Evolutionary conservation across 2,797 vertebrate genomes (phyloP).

Genomic region (Cuculus canorus): DNA sequence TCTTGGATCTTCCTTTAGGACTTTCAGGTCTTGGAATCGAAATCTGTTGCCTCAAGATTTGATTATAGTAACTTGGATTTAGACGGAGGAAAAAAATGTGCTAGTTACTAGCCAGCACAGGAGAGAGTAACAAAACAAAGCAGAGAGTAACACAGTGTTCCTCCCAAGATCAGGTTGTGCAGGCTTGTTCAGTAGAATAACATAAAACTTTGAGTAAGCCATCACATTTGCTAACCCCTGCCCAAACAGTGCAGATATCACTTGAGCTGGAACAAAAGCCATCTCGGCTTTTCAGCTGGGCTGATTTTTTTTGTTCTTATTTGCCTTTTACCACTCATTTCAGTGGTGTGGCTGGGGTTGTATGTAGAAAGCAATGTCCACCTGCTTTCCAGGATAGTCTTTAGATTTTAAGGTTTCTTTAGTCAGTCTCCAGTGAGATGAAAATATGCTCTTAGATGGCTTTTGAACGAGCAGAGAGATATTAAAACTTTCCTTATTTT

Average conservation of each 20-base stretch:
- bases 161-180: not conserved
- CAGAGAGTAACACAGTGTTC: rapidly evolving
- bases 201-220: too few relatives aligned
- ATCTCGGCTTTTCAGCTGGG: not conserved
- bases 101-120: not conserved
- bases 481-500: not conserved
- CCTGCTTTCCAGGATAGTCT: not conserved
- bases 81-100: not conserved
- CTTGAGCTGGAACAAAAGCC: rapidly evolving
- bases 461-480: not conserved
- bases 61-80: not conserved
- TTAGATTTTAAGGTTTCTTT: not conserved
- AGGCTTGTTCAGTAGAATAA: rapidly evolving
- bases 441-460: not conserved
- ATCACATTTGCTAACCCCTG: rapidly evolving
- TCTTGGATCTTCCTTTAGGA: not conserved
- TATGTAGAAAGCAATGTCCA: not conserved
- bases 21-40: not conserved
- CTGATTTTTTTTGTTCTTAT: not conserved
- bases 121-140: not conserved
- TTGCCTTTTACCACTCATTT: not conserved
- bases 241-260: not conserved
- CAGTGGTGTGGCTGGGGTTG: not conserved
- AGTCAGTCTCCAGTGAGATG: not conserved
- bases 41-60: not conserved